These are phyloP conservation scores for Phyto melanocephala DNA, from an alignment of 2,888 invertebrate genomes.

Conservation along the genomic window DNA sequence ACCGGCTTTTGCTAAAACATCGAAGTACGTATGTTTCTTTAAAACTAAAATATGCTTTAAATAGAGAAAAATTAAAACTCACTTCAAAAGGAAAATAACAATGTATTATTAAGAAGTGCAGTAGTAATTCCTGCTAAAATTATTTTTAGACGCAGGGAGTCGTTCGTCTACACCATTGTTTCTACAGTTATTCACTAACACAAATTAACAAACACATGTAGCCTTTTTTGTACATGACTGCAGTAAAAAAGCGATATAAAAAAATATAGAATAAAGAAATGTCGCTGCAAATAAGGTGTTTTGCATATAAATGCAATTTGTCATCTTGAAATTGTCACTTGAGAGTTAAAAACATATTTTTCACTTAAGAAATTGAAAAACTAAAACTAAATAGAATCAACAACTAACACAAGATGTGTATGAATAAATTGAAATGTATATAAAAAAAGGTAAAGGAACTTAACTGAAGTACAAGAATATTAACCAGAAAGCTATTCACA, in stretches of 20 bases:
- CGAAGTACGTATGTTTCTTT: no score
- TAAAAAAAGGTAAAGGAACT: constrained; percentile 10
- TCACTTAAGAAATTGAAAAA: constrained; percentile 59
- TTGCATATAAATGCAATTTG: constrained; percentile 68
- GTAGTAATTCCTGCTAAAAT: constrained; percentile 48
- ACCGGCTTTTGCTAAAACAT: no score
- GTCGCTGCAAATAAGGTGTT: constrained; percentile 58
- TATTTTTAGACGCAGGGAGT: constrained; percentile 14
- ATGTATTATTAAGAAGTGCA: constrained; percentile 44
- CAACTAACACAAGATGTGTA: constrained; percentile 8
- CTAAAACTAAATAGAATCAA: background rate
- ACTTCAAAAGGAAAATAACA: constrained; percentile 20
- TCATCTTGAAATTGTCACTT: constrained; percentile 66
- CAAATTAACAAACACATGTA: constrained; percentile 26
- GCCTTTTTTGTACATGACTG: constrained; percentile 22
- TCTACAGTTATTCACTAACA: background rate
- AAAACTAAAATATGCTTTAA: no score
- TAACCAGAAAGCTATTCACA: background rate
- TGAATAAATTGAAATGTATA: background rate
- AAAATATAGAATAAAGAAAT: constrained; percentile 34
- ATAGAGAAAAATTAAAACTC: background rate
- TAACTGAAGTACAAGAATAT: background rate
- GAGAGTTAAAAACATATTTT: constrained; percentile 57
- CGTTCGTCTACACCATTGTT: background rate
- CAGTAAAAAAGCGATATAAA: background rate